Evolutionary conservation across 2,113 vertebrate species (phyloP).

Genomic region (Salvelinus namaycush): DNA sequence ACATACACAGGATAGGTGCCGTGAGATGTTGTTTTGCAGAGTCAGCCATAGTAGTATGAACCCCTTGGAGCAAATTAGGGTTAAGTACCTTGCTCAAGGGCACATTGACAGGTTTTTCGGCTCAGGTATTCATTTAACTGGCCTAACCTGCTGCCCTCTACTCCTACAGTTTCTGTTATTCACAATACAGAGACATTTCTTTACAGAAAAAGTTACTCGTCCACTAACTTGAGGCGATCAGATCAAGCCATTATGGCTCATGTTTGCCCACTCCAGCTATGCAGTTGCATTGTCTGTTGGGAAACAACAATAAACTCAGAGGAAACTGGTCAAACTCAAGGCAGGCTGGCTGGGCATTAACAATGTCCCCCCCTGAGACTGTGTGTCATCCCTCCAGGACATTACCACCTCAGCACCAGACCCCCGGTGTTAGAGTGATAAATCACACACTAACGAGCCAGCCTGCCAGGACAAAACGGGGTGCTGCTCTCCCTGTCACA

Average conservation of each 20-base stretch:
- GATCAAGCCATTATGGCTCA: background rate
- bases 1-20: too few species aligned
- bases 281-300: background rate
- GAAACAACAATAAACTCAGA: background rate
- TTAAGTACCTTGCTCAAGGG: too few species aligned
- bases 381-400: constrained; percentile 54
- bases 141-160: too few species aligned
- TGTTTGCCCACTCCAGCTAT: background rate
- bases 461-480: constrained; percentile 23
- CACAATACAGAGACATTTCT: background rate
- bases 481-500: background rate
- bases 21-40: too few species aligned
- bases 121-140: too few species aligned
- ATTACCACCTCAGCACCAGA: constrained; percentile 45
- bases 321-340: constrained; percentile 4
- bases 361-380: constrained; percentile 27
- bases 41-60: too few species aligned
- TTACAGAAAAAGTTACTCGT: background rate
- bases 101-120: too few species aligned
- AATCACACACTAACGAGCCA: constrained; percentile 64
- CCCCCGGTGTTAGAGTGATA: constrained; percentile 52
- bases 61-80: too few species aligned
- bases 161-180: background rate
- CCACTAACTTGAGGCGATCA: background rate
- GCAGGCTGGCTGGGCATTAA: constrained; percentile 40